A percentile compares a stretch with the other conserved stretches of the same genome.
phyloP scores from a whole-genome alignment of 2,888 invertebrate genomes.

The Hemicrepidius hirtus region DNA sequence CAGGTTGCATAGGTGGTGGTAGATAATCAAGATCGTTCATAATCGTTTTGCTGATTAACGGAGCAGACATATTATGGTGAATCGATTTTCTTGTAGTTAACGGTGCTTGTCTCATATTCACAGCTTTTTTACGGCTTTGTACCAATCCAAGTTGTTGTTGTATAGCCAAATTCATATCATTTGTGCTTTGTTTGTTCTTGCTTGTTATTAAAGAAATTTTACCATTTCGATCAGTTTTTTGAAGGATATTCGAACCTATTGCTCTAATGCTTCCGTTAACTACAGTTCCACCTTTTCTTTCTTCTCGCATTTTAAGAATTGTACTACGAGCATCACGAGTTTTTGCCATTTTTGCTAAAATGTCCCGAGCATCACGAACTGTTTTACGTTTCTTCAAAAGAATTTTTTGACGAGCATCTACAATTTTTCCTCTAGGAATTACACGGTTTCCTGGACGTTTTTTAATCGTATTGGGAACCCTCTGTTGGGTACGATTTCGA shows the following conservation, averaged over 20 bases:
- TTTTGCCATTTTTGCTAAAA: slow-evolving; percentile 84
- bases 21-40: slow-evolving; percentile 62
- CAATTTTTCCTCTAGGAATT: slow-evolving; percentile 57
- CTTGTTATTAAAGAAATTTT: slow-evolving; percentile 74
- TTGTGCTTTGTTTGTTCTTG: slow-evolving; percentile 65
- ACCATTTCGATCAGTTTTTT: slow-evolving; percentile 74
- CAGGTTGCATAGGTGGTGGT: slow-evolving; percentile 49
- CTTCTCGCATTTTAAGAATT: slow-evolving; percentile 79
- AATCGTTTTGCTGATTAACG: slow-evolving; percentile 64
- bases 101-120: slow-evolving; percentile 31
- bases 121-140: slow-evolving; percentile 55
- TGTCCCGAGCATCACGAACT: slow-evolving; percentile 87
- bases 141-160: slow-evolving; percentile 69
- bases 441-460: slow-evolving; percentile 5
- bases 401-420: slow-evolving; percentile 86
- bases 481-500: slow-evolving; percentile 28
- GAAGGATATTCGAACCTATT: slow-evolving; percentile 71
- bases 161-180: slow-evolving; percentile 67
- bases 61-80: slow-evolving; percentile 40
- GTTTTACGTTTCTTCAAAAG: slow-evolving; percentile 85
- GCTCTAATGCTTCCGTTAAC: slow-evolving; percentile 67
- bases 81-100: slow-evolving; percentile 39
- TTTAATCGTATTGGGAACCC: neutral
- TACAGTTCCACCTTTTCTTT: slow-evolving; percentile 67
- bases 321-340: slow-evolving; percentile 84